A percentile compares a stretch with the other conserved stretches of the same genome.
These are phyloP conservation scores for Dolomedes plantarius DNA, from an alignment of 2,888 invertebrate species.

Conservation along the genomic window DNA sequence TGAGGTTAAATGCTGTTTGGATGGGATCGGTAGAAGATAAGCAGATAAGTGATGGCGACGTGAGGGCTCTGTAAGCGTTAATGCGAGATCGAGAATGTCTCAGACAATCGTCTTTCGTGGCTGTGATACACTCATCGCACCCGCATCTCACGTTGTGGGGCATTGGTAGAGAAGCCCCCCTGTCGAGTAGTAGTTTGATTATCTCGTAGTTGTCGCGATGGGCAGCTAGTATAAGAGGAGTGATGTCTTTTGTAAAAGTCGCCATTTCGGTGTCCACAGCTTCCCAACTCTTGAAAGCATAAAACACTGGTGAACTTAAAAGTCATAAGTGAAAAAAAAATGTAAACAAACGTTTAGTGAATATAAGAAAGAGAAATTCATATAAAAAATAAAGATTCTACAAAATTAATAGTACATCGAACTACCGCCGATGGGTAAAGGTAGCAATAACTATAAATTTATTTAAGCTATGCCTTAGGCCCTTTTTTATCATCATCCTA, in stretches of 20 bases:
- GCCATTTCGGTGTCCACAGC: constrained; percentile 92
- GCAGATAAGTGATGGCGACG: constrained; percentile 96
- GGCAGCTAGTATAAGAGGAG: constrained; percentile 97
- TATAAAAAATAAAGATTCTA: too few species aligned
- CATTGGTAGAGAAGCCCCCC: constrained; percentile 94
- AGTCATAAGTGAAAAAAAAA: background rate
- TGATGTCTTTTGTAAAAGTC: constrained; percentile 98
- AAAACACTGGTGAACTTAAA: background rate
- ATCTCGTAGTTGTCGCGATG: constrained; percentile 99
- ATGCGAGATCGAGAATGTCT: constrained; percentile 96
- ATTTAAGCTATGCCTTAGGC: too few species aligned
- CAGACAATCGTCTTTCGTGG: constrained; percentile 92
- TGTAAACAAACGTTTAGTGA: too few species aligned
- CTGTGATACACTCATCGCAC: constrained; percentile 96
- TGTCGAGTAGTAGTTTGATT: constrained; percentile 96
- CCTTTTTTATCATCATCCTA: too few species aligned
- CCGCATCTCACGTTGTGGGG: constrained; percentile 96
- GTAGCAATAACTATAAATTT: too few species aligned
- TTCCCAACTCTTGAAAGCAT: constrained; percentile 87
- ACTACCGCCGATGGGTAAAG: too few species aligned
- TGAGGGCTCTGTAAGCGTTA: constrained; percentile 96
- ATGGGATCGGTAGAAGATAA: constrained; percentile 98
- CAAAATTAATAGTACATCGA: too few species aligned
- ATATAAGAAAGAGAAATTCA: too few species aligned
- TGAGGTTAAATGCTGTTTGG: constrained; percentile 97